Evolutionary conservation across 2,797 vertebrate genomes (phyloP).

Genomic region (Acomys russatus): DNA sequence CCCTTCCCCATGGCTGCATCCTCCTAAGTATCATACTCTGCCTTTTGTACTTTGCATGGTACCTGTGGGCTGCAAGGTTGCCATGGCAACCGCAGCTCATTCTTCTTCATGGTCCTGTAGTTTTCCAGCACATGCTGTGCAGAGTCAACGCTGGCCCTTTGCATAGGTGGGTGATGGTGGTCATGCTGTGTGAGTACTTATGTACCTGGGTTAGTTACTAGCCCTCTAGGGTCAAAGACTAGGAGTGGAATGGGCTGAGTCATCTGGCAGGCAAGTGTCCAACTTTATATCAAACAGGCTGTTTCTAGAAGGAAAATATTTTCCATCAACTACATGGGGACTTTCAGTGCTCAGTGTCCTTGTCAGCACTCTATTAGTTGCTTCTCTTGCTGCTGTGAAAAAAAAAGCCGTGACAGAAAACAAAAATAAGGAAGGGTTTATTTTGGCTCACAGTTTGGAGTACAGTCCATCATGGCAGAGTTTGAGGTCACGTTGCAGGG

Average conservation of each 20-base stretch:
- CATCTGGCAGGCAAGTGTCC: neutral
- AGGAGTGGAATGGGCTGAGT: neutral
- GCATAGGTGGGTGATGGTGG: neutral
- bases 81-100: neutral
- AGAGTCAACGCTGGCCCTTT: neutral
- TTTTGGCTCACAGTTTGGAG: neutral
- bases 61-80: neutral
- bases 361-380: neutral
- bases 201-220: neutral
- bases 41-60: neutral
- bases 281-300: neutral
- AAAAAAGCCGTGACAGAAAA: neutral
- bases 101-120: neutral
- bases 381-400: neutral
- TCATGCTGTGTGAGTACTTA: neutral
- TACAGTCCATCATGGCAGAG: neutral
- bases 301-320: neutral
- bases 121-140: neutral
- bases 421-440: neutral
- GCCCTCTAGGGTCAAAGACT: neutral
- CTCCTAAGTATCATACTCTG: neutral
- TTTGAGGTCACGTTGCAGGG: neutral
- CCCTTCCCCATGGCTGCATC: neutral
- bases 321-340: neutral
- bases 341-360: neutral